Evolutionary conservation across 2,888 invertebrate species (phyloP), one percentile per base, ranked within the genome.

Genomic region (Zelleria hepariella): DNA sequence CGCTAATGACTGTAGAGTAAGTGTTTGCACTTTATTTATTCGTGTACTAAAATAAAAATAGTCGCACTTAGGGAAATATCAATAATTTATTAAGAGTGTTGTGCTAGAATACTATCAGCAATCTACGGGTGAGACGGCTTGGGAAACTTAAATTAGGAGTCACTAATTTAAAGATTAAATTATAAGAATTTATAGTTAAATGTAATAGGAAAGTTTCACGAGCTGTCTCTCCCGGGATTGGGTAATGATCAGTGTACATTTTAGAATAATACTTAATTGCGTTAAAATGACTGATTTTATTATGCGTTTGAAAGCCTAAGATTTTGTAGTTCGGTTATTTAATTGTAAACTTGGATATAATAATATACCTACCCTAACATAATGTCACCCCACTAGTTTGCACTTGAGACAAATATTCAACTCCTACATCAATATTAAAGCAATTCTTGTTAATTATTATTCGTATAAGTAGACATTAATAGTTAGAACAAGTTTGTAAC

Each of bases 21-120:
- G 90, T 90, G 89, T 89, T 87, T 89, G 89, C 90, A 90, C 90
- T 89, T 89, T 89, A 88, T 87, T 87, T 88, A 88, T 87, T 87
- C 86, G 79, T 86, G 86, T 84, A 86, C 80, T 86, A 86, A 86
- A 85, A 80, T 77, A 86, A 85, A 80, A 77, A 86, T 88, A 88
- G 88, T 84, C 84, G 88, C 88, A 88, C 88, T 82, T 88, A 88
- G 88, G 75, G 80, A 86, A 86, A 88, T 87, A 88, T 87, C 88
- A 88, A 87, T 87, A 87, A 86, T 84, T 86, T 86, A 86, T 82
- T 88, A 86, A 88, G 87, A 88, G 87, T 87, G 88, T 87, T 87
- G 88, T 88, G 88, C 86, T 87, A 88, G 87, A 83, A 74, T 81
- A 80, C 75, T 80, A 85, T 79, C 78, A 75, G 78, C 84, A 85